Evolutionary conservation across 2,888 invertebrate genomes (phyloP).

Genomic region (Ophonus ardosiacus): DNA sequence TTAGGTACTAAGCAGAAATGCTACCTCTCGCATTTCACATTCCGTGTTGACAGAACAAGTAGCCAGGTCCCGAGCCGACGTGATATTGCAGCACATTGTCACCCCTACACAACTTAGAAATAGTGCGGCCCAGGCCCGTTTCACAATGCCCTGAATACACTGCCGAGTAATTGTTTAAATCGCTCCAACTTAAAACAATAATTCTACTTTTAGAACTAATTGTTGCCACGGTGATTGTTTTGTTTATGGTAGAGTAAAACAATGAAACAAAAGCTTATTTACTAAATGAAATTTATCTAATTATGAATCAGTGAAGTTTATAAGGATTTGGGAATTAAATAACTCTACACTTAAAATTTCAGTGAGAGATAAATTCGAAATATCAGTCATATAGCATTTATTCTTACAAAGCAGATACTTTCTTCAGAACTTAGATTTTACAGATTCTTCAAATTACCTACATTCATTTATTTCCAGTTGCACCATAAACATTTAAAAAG

Average conservation of each 20-base stretch:
- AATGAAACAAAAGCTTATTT: neutral
- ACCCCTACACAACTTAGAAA: constrained; percentile 15
- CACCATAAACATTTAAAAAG: too few species aligned
- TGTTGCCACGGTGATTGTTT: constrained; percentile 19
- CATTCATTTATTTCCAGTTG: neutral
- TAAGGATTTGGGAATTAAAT: constrained; percentile 13
- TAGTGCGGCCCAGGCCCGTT: neutral
- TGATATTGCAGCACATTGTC: constrained; percentile 27
- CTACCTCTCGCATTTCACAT: constrained; percentile 38
- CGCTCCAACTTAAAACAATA: constrained; percentile 14
- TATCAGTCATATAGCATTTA: neutral
- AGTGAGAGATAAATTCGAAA: neutral
- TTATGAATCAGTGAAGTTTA: neutral
- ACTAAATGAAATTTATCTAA: constrained; percentile 12
- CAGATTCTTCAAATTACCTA: too few species aligned
- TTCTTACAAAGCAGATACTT: too few species aligned
- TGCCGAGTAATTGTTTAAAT: constrained; percentile 30
- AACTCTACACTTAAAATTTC: constrained; percentile 16
- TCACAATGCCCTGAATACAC: constrained; percentile 22
- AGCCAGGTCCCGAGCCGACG: neutral
- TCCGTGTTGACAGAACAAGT: constrained; percentile 42
- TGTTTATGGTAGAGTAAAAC: neutral
- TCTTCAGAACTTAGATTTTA: too few species aligned
- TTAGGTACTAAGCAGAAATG: constrained; percentile 12
- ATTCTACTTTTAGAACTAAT: constrained; percentile 27